phyloP scores from a whole-genome alignment of 2,797 vertebrate species.

The Kryptopterus vitreolus region DNA sequence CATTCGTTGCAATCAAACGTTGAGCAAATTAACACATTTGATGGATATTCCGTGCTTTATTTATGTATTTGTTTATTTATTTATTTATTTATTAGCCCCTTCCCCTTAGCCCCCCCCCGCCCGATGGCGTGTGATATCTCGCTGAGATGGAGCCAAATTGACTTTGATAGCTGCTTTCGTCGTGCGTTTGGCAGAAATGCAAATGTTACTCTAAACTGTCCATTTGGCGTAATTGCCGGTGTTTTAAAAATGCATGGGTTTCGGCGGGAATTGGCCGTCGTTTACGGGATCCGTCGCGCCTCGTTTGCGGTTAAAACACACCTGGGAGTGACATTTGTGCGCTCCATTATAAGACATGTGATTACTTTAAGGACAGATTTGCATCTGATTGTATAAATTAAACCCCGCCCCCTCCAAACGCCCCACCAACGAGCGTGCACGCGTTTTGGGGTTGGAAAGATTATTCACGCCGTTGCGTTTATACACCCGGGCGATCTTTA shows the following conservation, averaged over 20 bases:
- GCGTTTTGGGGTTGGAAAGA: constrained; percentile 48
- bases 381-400: constrained; percentile 72
- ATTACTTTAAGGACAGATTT: constrained; percentile 78
- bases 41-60: constrained; percentile 44
- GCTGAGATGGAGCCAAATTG: constrained; percentile 71
- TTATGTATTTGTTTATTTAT: constrained; percentile 59
- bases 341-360: constrained; percentile 79
- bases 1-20: background rate
- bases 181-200: constrained; percentile 75
- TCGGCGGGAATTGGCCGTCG: constrained; percentile 55
- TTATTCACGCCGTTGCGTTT: constrained; percentile 49
- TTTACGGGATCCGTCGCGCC: constrained; percentile 77
- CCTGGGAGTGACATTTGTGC: constrained; percentile 77
- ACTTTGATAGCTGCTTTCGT: constrained; percentile 75
- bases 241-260: constrained; percentile 81
- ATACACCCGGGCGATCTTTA: constrained; percentile 45
- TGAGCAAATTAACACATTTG: constrained; percentile 1
- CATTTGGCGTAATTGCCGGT: constrained; percentile 78
- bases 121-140: constrained; percentile 67
- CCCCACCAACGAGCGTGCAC: constrained; percentile 57
- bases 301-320: constrained; percentile 81
- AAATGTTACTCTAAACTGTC: constrained; percentile 75
- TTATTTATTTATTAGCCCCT: constrained; percentile 63
- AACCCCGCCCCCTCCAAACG: constrained; percentile 43
- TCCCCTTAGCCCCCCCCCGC: too few species aligned